Conservation (phyloP, 2,797 vertebrate genomes). For the Macropus fuliginosus region DNA sequence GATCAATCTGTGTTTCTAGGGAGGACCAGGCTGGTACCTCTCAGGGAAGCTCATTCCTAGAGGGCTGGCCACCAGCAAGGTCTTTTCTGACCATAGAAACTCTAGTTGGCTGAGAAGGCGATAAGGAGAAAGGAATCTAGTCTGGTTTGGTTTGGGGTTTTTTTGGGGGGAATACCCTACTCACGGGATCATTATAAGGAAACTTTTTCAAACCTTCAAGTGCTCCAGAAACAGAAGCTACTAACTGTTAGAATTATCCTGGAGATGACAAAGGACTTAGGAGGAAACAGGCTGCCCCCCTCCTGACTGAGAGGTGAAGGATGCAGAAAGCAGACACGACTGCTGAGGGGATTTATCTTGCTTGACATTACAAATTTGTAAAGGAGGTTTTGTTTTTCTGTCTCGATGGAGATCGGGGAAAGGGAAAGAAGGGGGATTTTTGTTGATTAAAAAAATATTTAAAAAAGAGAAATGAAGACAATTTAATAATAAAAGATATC, state of each 20-base stretch:
- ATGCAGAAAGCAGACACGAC: neutral
- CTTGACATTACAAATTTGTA: neutral
- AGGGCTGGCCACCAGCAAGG: neutral
- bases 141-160: neutral
- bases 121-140: neutral
- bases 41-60: neutral
- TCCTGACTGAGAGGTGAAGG: neutral
- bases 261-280: neutral
- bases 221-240: neutral
- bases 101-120: neutral
- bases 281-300: neutral
- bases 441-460: neutral
- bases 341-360: neutral
- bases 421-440: neutral
- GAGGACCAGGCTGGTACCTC: neutral
- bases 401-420: neutral
- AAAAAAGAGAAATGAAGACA: neutral
- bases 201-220: neutral
- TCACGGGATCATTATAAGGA: neutral
- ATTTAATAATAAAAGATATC: neutral
- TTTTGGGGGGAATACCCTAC: neutral
- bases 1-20: neutral
- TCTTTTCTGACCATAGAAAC: neutral
- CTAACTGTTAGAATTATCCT: neutral
- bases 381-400: neutral